These are phyloP conservation scores for Tapera naevia DNA, from an alignment of 2,797 vertebrate genomes.

Conservation along the genomic window DNA sequence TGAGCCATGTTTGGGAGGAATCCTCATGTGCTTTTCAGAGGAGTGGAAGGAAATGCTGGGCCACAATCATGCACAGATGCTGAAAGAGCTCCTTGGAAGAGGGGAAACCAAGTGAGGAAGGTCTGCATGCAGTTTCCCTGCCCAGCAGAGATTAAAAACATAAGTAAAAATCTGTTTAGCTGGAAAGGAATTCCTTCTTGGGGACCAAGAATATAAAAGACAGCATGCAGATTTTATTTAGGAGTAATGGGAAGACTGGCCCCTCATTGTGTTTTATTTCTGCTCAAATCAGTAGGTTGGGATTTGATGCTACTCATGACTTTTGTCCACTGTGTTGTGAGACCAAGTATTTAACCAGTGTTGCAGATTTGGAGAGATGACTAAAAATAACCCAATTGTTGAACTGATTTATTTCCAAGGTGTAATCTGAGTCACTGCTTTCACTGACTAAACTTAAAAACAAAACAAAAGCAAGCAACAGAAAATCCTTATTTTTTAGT, in stretches of 20 bases:
- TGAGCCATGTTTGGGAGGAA: background rate
- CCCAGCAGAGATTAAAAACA: constrained; percentile 8
- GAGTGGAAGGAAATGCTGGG: background rate
- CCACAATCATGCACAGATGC: background rate
- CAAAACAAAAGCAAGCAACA: background rate
- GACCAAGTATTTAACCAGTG: background rate
- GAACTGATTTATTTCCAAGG: constrained; percentile 9
- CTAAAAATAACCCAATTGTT: constrained; percentile 10
- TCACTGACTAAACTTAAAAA: constrained; percentile 10
- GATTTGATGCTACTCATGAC: background rate
- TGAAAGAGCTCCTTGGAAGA: background rate
- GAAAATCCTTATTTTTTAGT: background rate
- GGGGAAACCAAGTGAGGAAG: background rate
- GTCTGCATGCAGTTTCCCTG: constrained; percentile 28
- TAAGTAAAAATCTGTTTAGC: background rate
- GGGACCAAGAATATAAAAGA: background rate
- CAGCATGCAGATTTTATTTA: background rate
- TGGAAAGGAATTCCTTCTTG: constrained; percentile 20
- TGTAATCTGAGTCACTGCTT: constrained; percentile 4
- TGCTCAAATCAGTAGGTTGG: background rate
- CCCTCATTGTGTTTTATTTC: background rate
- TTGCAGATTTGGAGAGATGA: background rate
- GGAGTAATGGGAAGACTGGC: background rate
- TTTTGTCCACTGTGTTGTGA: background rate
- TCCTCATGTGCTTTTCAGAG: background rate